phyloP scores from a whole-genome alignment of 2,113 vertebrate genomes.

The Grantiella picta region DNA sequence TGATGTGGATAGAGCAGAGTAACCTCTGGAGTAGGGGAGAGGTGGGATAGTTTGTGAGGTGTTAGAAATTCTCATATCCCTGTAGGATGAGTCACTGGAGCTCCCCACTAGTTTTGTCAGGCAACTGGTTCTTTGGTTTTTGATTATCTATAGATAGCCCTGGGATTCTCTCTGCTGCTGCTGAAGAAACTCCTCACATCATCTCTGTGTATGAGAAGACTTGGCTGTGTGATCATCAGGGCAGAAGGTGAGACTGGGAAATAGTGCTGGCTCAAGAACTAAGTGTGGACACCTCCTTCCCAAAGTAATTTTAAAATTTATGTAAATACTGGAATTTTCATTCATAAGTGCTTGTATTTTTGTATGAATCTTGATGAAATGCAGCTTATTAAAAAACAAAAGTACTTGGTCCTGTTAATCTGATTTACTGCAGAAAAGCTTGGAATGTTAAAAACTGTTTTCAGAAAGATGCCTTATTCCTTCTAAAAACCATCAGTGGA shows the following conservation, averaged over 20 bases:
- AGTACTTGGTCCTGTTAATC: background rate
- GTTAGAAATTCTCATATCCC: background rate
- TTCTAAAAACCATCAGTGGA: background rate
- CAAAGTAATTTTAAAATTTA: background rate
- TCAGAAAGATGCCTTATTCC: background rate
- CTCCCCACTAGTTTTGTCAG: background rate
- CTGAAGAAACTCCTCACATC: background rate
- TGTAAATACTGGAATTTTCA: background rate
- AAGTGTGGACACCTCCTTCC: background rate
- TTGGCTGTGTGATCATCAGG: background rate
- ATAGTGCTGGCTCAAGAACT: background rate
- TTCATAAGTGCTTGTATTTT: background rate
- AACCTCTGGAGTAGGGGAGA: background rate
- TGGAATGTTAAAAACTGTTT: background rate
- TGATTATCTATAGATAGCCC: background rate
- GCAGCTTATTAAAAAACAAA: background rate
- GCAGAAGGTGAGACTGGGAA: background rate
- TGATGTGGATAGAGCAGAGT: rapidly evolving
- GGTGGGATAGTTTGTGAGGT: background rate
- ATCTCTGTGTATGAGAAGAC: background rate
- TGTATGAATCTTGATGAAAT: background rate
- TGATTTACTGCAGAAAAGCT: background rate
- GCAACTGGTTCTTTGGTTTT: background rate
- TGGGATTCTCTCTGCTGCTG: background rate
- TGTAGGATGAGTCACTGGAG: background rate